These are phyloP conservation scores for Crenuchus spilurus DNA, from an alignment of 2,797 vertebrate genomes.

Conservation along the genomic window DNA sequence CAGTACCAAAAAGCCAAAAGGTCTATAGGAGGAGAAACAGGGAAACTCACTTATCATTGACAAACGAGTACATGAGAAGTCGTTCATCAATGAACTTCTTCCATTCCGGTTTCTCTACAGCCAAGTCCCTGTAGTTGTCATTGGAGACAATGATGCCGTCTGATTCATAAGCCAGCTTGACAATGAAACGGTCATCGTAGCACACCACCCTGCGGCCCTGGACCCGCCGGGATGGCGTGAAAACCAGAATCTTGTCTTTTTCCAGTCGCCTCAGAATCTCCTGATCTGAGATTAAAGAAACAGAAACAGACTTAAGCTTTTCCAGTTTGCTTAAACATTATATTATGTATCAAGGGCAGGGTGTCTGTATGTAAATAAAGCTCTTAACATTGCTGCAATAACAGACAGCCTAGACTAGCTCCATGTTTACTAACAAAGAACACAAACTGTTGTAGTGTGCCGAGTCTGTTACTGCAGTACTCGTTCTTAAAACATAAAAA, in stretches of 20 bases:
- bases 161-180: conserved; percentile 94
- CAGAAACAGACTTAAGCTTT: neutral
- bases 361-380: neutral
- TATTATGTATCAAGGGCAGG: neutral
- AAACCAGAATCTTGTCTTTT: conserved; percentile 95
- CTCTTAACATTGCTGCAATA: neutral
- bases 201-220: conserved; percentile 95
- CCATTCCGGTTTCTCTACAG: conserved; percentile 97
- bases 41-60: conserved; percentile 95
- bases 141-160: conserved; percentile 98
- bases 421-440: neutral
- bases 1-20: neutral
- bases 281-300: conserved; percentile 80
- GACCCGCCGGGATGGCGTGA: conserved; percentile 94
- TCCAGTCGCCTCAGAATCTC: conserved; percentile 92
- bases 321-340: neutral
- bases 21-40: neutral
- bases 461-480: neutral
- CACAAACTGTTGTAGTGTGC: neutral
- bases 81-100: conserved; percentile 98
- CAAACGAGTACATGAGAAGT: conserved; percentile 98
- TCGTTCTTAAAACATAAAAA: neutral
- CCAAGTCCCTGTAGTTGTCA: conserved; percentile 96
- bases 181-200: conserved; percentile 96
- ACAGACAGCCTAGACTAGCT: neutral